Percentiles rank a stretch among this genome's conserved stretches.
These are phyloP conservation scores for Pungitius pungitius DNA, from an alignment of 2,113 vertebrate species.

Conservation along the genomic window DNA sequence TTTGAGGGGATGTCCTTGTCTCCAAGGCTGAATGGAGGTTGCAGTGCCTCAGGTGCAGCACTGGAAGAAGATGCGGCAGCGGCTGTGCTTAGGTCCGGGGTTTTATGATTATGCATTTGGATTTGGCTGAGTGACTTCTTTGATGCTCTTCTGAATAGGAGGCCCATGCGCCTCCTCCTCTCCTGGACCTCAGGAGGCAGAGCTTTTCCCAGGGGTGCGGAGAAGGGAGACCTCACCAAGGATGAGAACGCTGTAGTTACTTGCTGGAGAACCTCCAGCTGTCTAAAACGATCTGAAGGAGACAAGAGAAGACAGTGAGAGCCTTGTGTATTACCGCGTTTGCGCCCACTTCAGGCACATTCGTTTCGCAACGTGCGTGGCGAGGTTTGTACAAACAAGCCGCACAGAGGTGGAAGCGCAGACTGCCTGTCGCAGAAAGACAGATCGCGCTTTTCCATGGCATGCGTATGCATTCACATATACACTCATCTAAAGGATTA, in stretches of 20 bases:
- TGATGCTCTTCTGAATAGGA: conserved; percentile 68
- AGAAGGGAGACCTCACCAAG: conserved; percentile 48
- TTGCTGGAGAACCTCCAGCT: conserved; percentile 81
- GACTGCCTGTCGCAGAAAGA: too few species aligned
- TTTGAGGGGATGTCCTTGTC: conserved; percentile 42
- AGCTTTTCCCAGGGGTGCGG: background rate
- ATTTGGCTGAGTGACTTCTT: conserved; percentile 68
- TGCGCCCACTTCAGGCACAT: too few species aligned
- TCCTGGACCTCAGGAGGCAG: conserved; percentile 60
- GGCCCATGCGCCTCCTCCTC: conserved; percentile 62
- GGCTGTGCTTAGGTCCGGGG: background rate
- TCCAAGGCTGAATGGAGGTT: background rate
- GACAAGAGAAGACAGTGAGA: background rate
- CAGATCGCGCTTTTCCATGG: too few species aligned
- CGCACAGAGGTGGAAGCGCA: too few species aligned
- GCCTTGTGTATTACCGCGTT: too few species aligned
- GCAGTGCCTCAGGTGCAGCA: conserved; percentile 2
- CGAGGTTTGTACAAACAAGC: too few species aligned
- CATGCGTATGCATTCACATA: too few species aligned
- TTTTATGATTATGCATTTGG: conserved; percentile 6
- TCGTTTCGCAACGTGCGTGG: too few species aligned
- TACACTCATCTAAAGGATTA: too few species aligned
- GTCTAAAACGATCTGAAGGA: conserved; percentile 76
- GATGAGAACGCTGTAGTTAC: conserved; percentile 77
- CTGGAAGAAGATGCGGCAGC: background rate